These are phyloP conservation scores for Amazona finschi DNA, from an alignment of 2,797 vertebrate genomes.

Conservation along the genomic window DNA sequence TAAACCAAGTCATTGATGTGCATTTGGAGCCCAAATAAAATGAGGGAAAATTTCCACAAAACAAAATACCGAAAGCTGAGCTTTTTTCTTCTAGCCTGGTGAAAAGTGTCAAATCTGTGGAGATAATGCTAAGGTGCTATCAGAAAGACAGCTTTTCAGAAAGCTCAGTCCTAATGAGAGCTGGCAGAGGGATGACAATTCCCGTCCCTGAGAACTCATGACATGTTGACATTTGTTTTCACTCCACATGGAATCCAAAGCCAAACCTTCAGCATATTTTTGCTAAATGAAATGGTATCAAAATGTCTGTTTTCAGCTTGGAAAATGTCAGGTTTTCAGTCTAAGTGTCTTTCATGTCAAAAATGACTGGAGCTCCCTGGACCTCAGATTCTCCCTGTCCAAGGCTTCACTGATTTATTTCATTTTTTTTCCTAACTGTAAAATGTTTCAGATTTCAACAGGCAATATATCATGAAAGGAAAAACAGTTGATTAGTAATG, in stretches of 20 bases:
- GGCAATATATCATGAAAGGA: background rate
- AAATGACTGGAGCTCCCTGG: background rate
- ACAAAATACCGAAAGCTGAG: background rate
- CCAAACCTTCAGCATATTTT: background rate
- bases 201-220: background rate
- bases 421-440: background rate
- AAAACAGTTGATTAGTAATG: background rate
- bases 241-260: background rate
- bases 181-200: constrained; percentile 4
- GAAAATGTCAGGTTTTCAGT: constrained; percentile 11
- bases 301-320: background rate
- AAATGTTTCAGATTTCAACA: background rate
- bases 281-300: background rate
- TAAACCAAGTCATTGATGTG: background rate
- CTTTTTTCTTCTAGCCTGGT: background rate
- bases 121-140: background rate
- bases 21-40: background rate
- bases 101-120: background rate
- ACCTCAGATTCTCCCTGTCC: background rate
- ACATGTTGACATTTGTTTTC: constrained; percentile 56
- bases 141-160: constrained; percentile 22
- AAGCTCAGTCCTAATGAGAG: constrained; percentile 12
- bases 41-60: background rate
- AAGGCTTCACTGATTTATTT: background rate
- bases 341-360: background rate